Base-by-base conservation (phyloP, 2,888 invertebrate species). In the Lasius platythorax region DNA sequence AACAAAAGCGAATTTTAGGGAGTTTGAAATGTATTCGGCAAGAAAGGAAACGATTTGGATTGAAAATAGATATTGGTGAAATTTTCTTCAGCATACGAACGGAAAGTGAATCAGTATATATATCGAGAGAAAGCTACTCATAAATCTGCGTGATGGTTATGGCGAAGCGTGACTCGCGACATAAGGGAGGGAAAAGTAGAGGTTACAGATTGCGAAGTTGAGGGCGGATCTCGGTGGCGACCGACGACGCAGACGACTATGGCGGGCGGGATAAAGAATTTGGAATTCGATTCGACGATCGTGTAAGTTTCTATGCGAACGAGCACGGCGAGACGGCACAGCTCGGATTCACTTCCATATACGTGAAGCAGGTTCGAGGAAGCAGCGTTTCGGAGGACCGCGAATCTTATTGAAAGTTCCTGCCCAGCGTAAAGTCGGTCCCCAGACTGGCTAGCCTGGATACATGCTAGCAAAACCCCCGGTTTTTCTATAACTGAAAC, bases 351-450 rank as follows among this genome's bases (percentile, higher is more conserved):
- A 23, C 79, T 70, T 43, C 66, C 70, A 78, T 81, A 74, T 68
- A 66, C 67, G 68, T 64, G 76, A 53, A 79, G 64, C 56, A 68
- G 66, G 64, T 72, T 67, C 82, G 8, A 53, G n/a, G 53, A 53
- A 75, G 74, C 81, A 75, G 66, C 84, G 86, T 87, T 86, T 61
- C 78, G 67, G 79, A 67, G 67, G 78, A 70, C 83, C 76, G 68
- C 85, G 88, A 86, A 90, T 88, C 91, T 91, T 91, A 90, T 91
- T 90, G 88, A 89, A 92, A 92, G 83, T 91, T 91, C 85, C 50
- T 78, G 68, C 82, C 66, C 75, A 63, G 63, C 63, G 81, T 83
- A 87, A 87, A 85, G 79, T 79, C 56, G 67, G 50, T 23, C 61
- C 63, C 67, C 75, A 53, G n/a, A 85, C 67, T 37, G 50, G 40